Base-by-base conservation (phyloP, 2,888 invertebrate genomes). In the Sminthurinus aureus region DNA sequence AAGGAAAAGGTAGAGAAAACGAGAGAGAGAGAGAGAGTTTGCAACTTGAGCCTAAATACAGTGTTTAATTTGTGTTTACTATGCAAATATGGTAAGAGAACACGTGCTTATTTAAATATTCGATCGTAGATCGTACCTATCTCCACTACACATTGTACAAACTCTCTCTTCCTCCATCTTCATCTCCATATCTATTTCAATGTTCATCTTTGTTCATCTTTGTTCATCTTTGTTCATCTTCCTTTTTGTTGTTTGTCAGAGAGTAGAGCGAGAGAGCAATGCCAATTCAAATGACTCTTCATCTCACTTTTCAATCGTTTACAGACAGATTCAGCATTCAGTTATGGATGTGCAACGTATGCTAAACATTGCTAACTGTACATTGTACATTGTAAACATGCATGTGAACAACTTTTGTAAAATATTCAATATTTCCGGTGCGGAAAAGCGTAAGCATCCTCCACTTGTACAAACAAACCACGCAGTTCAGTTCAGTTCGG, bases 391-490 rank as follows among this genome's bases (percentile, higher is more conserved):
- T 38, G 38, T 38, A n/a, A n/a, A n/a, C n/a, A 38, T 38, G 38
- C 3, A 1, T 38, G 26, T 73, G 73, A 73, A 73, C 20, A 24
- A 73, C 73, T 73, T 73, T 6, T 73, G 73, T 73, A 24, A 22
- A 73, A 73, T 22, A 24, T 73, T 24, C 73, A 73, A 73, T 73
- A 73, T 73, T 73, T 73, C 73, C 73, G 73, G 26, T 73, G 24
- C 4, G 73, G 73, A 73, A 73, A 73, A 26, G 26, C 73, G 26
- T 73, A 73, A 73, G 26, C 38, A 73, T 73, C 75, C 15, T 75
- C 15, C 51, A 15, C n/a, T 11, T 22, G 9, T 6, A 38, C 38
- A 38, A 38, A 38, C 38, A 1, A 38, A 38, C 38, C 38, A 38
- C 38, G 38, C 38, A 38, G 38, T 38, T 38, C 38, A 38, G 3